These are phyloP conservation scores for Eptesicus fuscus DNA, from an alignment of 2,113 vertebrate genomes.

Conservation along the genomic window DNA sequence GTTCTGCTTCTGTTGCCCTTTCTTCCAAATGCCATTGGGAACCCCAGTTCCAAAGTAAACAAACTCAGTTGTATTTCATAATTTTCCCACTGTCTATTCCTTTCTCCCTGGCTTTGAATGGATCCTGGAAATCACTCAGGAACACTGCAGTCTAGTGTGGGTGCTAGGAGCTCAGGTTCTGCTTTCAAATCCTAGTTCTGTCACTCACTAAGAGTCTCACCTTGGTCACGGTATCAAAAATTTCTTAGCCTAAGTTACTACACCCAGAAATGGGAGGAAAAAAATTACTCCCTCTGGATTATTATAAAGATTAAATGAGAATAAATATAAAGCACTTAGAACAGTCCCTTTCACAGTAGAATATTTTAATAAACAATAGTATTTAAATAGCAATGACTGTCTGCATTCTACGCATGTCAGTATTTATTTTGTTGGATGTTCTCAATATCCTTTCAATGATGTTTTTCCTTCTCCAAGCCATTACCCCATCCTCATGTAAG, in stretches of 20 bases:
- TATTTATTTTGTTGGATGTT: background rate
- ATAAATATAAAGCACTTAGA: background rate
- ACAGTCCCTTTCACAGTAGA: background rate
- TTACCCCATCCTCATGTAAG: background rate
- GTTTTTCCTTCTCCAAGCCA: background rate
- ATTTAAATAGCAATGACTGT: background rate
- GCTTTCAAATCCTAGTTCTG: background rate
- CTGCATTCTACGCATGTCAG: background rate
- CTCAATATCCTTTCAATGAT: background rate
- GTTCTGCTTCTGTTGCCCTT: background rate
- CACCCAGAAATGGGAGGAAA: background rate
- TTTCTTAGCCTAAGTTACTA: background rate
- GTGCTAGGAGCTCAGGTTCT: background rate
- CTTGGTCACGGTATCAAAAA: background rate
- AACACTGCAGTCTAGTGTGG: background rate
- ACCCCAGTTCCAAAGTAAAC: background rate
- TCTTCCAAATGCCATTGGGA: background rate
- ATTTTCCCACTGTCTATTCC: background rate
- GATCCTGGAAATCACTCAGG: background rate
- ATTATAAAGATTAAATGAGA: background rate
- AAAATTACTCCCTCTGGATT: background rate
- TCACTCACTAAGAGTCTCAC: background rate
- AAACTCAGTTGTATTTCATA: background rate
- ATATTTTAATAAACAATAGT: background rate
- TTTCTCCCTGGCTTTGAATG: background rate